These are phyloP conservation scores for Sphaeramia orbicularis DNA, from an alignment of 2,797 vertebrate species.

Conservation along the genomic window DNA sequence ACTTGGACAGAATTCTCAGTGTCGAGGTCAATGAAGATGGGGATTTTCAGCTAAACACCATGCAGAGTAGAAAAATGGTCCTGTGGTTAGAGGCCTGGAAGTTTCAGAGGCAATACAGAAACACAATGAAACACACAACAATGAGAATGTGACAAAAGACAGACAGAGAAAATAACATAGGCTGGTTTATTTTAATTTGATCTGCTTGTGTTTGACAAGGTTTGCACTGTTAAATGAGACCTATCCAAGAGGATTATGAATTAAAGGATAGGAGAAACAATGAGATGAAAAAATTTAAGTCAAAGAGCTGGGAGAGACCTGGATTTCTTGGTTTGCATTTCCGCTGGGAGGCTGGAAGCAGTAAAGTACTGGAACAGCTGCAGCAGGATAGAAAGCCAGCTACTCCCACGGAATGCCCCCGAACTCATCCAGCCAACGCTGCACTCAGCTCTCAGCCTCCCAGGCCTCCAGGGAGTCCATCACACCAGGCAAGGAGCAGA, in stretches of 20 bases:
- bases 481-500: not conserved
- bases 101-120: constrained; percentile 31
- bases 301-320: constrained; percentile 27
- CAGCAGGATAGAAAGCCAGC: constrained; percentile 43
- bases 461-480: not conserved
- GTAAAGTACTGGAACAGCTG: constrained; percentile 72
- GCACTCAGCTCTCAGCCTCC: not conserved
- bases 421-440: not conserved
- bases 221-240: constrained; percentile 16
- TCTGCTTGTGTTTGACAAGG: constrained; percentile 26
- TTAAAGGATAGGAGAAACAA: not conserved
- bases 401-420: constrained; percentile 62
- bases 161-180: constrained; percentile 8
- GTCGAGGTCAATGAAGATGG: constrained; percentile 28
- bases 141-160: constrained; percentile 1
- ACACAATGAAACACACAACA: not conserved
- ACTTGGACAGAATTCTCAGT: constrained; percentile 17
- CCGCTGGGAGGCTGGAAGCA: constrained; percentile 36
- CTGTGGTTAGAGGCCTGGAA: constrained; percentile 39
- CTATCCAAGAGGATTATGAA: not conserved
- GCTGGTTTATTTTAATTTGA: not conserved
- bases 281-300: not conserved
- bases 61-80: constrained; percentile 50
- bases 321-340: constrained; percentile 24
- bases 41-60: constrained; percentile 49